Evolutionary conservation across 30 jellyfish, hydroid and myxozoan species (phyloP).

Genomic region (Turritopsis rubra): DNA sequence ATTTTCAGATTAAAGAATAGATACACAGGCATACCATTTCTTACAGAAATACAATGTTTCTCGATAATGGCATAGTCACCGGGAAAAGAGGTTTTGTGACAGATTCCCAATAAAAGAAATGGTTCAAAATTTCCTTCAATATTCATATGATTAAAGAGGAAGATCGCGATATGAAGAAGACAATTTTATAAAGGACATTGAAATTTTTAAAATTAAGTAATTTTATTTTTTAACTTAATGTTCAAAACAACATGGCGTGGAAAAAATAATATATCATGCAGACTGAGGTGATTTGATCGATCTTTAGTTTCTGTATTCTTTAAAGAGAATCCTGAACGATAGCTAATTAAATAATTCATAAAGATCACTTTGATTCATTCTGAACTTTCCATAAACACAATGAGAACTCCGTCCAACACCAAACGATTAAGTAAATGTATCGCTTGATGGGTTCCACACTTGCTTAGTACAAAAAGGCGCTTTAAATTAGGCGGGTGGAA

Average conservation of each 20-base stretch:
- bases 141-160: too few species aligned
- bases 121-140: too few species aligned
- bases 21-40: too few species aligned
- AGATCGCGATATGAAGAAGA: too few species aligned
- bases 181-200: too few species aligned
- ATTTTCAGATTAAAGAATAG: too few species aligned
- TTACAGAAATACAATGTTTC: too few species aligned
- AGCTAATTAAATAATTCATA: not conserved
- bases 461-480: not conserved
- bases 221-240: too few species aligned
- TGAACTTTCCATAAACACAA: not conserved
- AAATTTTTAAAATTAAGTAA: too few species aligned
- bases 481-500: not conserved
- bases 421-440: not conserved
- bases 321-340: not conserved
- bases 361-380: not conserved
- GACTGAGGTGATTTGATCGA: not conserved
- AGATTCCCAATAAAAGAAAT: too few species aligned
- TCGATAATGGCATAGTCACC: too few species aligned
- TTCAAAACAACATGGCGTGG: not conserved
- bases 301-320: not conserved
- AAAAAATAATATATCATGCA: not conserved
- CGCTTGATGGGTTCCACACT: not conserved
- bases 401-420: not conserved
- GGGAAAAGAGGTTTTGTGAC: too few species aligned